Evolutionary conservation across 2,113 vertebrate species (phyloP).

Genomic region (Oxyruncus cristatus): DNA sequence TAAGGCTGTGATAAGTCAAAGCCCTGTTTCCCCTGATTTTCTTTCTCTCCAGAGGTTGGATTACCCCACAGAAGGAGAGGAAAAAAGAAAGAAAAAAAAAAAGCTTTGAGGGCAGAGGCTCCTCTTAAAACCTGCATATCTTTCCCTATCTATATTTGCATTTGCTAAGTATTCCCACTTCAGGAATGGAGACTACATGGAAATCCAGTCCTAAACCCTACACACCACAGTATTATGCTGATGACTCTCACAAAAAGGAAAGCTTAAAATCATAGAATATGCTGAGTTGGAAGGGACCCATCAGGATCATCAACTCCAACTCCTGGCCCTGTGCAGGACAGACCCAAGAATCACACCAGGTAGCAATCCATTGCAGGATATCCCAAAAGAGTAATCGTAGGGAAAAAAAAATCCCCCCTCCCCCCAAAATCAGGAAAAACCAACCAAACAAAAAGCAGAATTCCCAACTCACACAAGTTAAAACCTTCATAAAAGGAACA

Average conservation of each 20-base stretch:
- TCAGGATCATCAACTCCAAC: not conserved
- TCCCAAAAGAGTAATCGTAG: not conserved
- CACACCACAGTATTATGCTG: conserved; percentile 2
- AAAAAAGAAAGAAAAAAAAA: not conserved
- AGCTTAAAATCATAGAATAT: not conserved
- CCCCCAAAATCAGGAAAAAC: not conserved
- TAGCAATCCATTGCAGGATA: not conserved
- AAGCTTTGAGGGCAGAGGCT: not conserved
- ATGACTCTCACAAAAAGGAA: not conserved
- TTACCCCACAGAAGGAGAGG: not conserved
- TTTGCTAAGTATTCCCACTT: not conserved
- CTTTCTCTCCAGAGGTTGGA: not conserved
- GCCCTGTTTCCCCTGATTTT: conserved; percentile 18
- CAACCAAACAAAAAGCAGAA: not conserved
- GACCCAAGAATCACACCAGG: not conserved
- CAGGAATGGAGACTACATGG: not conserved
- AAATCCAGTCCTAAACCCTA: conserved; percentile 42
- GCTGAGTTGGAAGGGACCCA: not conserved
- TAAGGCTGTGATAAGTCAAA: conserved; percentile 47
- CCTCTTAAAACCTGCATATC: not conserved
- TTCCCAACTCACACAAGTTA: not conserved
- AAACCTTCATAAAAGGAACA: conserved; percentile 42
- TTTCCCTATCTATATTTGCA: conserved; percentile 1
- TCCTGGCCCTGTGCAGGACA: not conserved
- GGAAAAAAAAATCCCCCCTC: not conserved